Evolutionary conservation across 2,888 invertebrate species (phyloP).

Genomic region (Marronus borbonicus): DNA sequence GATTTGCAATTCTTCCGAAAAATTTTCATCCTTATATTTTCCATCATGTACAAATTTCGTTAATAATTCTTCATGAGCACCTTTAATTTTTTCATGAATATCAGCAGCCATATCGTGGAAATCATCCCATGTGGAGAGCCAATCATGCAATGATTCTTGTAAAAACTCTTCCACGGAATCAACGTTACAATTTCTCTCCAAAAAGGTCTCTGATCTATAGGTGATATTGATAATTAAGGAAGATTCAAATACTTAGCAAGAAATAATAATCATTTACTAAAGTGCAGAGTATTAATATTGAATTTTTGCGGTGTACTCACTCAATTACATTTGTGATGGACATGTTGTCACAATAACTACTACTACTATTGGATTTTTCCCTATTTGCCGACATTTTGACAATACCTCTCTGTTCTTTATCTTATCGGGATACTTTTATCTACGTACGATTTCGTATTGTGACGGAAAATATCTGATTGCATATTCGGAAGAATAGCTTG

Average conservation of each 20-base stretch:
- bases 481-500: too few species aligned
- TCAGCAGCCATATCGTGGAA: constrained; percentile 46
- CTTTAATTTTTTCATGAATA: constrained; percentile 41
- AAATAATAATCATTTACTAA: too few species aligned
- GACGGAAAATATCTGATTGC: background rate
- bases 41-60: background rate
- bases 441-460: constrained; percentile 16
- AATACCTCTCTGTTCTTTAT: background rate
- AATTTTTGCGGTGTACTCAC: constrained; percentile 3
- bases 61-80: constrained; percentile 31
- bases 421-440: constrained; percentile 25
- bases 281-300: background rate
- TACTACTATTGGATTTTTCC: background rate
- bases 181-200: constrained; percentile 37
- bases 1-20: constrained; percentile 36
- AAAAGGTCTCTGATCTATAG: constrained; percentile 52
- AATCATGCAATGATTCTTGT: constrained; percentile 32
- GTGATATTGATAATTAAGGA: background rate
- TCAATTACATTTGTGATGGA: constrained; percentile 27
- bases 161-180: constrained; percentile 39
- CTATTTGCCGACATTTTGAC: background rate
- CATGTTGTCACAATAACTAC: background rate
- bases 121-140: constrained; percentile 44
- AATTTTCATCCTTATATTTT: constrained; percentile 17
- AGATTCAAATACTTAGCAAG: background rate